Evolutionary conservation across 2,797 vertebrate species (phyloP).

Genomic region (Periophthalmus magnuspinnatus): DNA sequence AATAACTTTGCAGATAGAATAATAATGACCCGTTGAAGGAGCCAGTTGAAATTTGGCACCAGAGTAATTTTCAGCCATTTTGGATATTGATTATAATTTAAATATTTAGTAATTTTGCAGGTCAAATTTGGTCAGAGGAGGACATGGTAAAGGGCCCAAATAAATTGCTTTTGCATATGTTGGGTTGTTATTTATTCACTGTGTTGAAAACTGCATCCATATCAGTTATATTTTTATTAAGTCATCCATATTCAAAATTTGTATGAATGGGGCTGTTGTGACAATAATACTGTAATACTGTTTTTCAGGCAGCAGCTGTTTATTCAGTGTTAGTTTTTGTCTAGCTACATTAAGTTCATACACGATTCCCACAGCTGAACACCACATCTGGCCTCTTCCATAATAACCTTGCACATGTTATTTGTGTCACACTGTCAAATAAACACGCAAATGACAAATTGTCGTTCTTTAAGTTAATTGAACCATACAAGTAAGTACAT

Average conservation of each 20-base stretch:
- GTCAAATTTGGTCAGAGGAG: background rate
- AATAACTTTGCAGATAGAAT: background rate
- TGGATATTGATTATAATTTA: background rate
- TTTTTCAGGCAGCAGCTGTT: conserved; percentile 1
- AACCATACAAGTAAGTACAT: background rate
- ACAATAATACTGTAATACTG: too few relatives aligned
- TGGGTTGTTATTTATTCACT: background rate
- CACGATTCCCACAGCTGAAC: conserved; percentile 1
- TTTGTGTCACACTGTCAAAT: background rate
- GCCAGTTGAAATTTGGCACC: background rate
- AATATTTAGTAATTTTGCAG: background rate
- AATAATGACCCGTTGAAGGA: background rate
- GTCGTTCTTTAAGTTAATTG: background rate
- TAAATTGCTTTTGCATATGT: background rate
- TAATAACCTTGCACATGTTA: conserved; percentile 11
- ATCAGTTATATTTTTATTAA: conserved; percentile 1
- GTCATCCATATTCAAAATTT: background rate
- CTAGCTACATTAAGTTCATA: background rate
- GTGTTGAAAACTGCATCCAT: background rate
- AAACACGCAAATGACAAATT: background rate
- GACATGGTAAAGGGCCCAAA: background rate
- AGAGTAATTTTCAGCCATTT: background rate
- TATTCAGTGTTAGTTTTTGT: background rate
- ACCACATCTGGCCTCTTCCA: background rate
- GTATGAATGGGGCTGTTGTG: conserved; percentile 1